Evolutionary conservation across 92 coral and sea anemone species (phyloP).

Genomic region (Anthopleura xanthogrammica): DNA sequence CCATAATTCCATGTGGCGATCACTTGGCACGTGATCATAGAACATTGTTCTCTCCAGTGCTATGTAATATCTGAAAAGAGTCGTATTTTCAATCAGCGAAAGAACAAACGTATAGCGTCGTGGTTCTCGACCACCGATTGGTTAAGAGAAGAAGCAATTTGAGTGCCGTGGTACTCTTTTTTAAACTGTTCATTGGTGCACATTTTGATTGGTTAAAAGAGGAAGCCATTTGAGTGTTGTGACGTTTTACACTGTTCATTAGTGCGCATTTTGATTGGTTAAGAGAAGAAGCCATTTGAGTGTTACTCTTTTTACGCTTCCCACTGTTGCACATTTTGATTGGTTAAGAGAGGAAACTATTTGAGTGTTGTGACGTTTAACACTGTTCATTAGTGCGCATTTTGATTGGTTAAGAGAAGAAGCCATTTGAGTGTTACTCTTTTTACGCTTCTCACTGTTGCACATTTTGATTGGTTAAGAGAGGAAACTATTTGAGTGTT

Average conservation of each 20-base stretch:
- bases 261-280: too few species aligned
- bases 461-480: neutral
- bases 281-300: too few species aligned
- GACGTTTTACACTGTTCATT: too few species aligned
- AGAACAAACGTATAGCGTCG: neutral
- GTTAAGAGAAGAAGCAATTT: neutral
- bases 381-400: too few species aligned
- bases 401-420: too few species aligned
- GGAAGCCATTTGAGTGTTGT: too few species aligned
- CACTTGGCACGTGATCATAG: slow-evolving; percentile 85
- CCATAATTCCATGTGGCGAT: slow-evolving; percentile 90
- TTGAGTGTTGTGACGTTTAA: too few species aligned
- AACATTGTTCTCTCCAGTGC: slow-evolving; percentile 89
- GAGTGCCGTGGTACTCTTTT: neutral
- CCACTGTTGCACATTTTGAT: neutral
- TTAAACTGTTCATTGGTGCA: neutral
- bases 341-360: neutral
- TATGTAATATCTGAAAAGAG: slow-evolving; percentile 58
- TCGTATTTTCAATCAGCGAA: neutral
- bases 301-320: neutral
- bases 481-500: too few species aligned
- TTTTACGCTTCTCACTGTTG: neutral
- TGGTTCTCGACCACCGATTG: neutral
- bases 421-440: too few species aligned
- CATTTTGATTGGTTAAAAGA: neutral